Evolutionary conservation across 2,888 invertebrate genomes (phyloP).

Genomic region (Hypercompe scribonia): DNA sequence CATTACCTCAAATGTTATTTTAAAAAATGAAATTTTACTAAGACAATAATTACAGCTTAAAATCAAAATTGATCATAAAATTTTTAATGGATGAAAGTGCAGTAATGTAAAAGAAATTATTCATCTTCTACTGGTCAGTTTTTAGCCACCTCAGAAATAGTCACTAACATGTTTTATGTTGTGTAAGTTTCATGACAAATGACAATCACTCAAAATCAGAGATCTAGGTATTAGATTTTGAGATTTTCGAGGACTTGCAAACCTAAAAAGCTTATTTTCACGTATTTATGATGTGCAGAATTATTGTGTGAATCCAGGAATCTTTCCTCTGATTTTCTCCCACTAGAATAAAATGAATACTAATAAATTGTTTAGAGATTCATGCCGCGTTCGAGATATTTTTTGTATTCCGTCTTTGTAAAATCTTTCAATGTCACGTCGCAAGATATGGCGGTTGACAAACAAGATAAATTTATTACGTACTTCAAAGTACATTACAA

Average conservation of each 20-base stretch:
- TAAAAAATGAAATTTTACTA: too few relatives aligned
- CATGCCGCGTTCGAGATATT: constrained; percentile 37
- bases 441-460: constrained; percentile 2
- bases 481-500: constrained; percentile 1
- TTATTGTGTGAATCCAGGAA: not conserved
- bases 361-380: constrained; percentile 31
- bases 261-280: not conserved
- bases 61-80: too few relatives aligned
- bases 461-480: constrained; percentile 3
- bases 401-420: constrained; percentile 18
- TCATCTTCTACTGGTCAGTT: not conserved
- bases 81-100: too few relatives aligned
- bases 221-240: too few relatives aligned
- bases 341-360: constrained; percentile 31
- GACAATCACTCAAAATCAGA: not conserved
- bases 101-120: not conserved
- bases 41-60: too few relatives aligned
- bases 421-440: constrained; percentile 14
- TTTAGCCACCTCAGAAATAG: too few relatives aligned
- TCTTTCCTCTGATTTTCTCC: constrained; percentile 3
- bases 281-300: not conserved
- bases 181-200: not conserved
- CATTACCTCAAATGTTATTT: too few relatives aligned
- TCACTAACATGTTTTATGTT: too few relatives aligned
- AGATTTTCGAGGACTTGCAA: not conserved